phyloP scores from a whole-genome alignment of 92 coral and sea anemone species.

The Porites cylindrica region DNA sequence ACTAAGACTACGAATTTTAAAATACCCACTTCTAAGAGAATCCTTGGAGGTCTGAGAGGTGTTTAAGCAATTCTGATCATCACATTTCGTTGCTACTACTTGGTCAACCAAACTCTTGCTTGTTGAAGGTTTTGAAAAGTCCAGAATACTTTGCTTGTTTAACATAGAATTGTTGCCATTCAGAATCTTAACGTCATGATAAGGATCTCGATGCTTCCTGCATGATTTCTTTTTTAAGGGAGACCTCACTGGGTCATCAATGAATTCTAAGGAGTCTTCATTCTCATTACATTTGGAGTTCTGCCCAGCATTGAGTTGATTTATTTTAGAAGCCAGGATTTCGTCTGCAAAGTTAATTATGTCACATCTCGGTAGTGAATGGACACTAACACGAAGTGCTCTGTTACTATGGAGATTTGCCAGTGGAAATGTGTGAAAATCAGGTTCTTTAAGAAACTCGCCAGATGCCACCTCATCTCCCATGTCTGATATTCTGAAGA shows the following conservation, averaged over 20 bases:
- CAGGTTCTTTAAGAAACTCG: constrained; percentile 66
- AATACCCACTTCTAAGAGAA: constrained; percentile 13
- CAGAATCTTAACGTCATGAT: constrained; percentile 8
- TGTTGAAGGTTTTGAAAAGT: constrained; percentile 42
- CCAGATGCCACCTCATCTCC: constrained; percentile 26
- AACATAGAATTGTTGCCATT: constrained; percentile 16
- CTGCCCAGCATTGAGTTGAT: constrained; percentile 6
- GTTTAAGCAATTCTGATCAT: constrained; percentile 12
- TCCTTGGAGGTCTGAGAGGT: constrained; percentile 6
- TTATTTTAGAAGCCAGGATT: constrained; percentile 25
- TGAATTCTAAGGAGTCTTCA: not conserved
- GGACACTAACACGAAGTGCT: constrained; percentile 65
- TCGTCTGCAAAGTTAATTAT: constrained; percentile 48
- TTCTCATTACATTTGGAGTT: not conserved
- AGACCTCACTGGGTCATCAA: constrained; percentile 44
- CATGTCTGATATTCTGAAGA: constrained; percentile 26
- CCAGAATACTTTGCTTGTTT: constrained; percentile 9
- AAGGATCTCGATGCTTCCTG: constrained; percentile 32
- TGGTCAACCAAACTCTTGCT: constrained; percentile 30
- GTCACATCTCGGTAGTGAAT: constrained; percentile 80
- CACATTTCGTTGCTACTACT: constrained; percentile 19
- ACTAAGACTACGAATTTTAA: constrained; percentile 49
- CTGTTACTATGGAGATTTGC: constrained; percentile 68
- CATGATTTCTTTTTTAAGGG: constrained; percentile 77
- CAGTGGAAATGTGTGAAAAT: constrained; percentile 73